Percentiles rank a stretch among this genome's conserved stretches.
phyloP scores from a whole-genome alignment of 2,888 invertebrate genomes.

The Brachyptera risi region DNA sequence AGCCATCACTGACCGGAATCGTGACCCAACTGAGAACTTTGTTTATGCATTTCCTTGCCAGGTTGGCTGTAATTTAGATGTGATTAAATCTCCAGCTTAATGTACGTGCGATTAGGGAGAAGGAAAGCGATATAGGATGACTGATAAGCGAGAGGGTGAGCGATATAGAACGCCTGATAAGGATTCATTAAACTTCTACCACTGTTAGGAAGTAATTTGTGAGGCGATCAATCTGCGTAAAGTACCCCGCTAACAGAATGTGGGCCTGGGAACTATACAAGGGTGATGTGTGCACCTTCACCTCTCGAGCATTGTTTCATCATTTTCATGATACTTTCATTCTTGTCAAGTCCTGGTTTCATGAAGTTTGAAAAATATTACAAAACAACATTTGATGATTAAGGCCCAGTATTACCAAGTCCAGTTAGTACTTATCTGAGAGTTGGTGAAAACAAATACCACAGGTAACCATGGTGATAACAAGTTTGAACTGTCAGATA shows the following conservation, averaged over 20 bases:
- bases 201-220: slow-evolving; percentile 11
- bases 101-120: not conserved
- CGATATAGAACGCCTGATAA: not conserved
- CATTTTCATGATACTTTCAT: not conserved
- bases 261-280: not conserved
- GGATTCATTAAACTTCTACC: slow-evolving; percentile 13
- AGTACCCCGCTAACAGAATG: not conserved
- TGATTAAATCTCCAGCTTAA: not conserved
- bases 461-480: too few relatives aligned
- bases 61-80: not conserved
- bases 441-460: too few relatives aligned
- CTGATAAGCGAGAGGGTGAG: not conserved
- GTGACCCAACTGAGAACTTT: not conserved
- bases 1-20: not conserved
- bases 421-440: too few relatives aligned
- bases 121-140: too few relatives aligned
- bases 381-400: too few relatives aligned
- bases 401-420: too few relatives aligned
- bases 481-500: too few relatives aligned
- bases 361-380: not conserved
- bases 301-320: too few relatives aligned
- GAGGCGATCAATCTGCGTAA: slow-evolving; percentile 6
- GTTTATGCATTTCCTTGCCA: not conserved
- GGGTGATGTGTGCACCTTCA: too few relatives aligned
- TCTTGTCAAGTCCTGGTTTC: not conserved